phyloP scores from a whole-genome alignment of 2,797 vertebrate species.

The Sebastolobus altivelis region DNA sequence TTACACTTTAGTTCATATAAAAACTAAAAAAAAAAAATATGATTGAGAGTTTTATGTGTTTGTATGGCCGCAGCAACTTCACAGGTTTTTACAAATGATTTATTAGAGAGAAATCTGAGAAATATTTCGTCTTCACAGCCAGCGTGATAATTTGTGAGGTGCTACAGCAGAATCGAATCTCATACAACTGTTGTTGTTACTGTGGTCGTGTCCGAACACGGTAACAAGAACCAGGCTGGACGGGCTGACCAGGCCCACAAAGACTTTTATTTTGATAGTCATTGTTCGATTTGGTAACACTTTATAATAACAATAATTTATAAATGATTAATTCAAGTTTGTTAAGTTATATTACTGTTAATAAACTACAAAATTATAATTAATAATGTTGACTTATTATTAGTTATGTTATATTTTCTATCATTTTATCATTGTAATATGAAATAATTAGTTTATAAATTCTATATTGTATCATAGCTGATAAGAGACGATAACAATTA shows the following conservation, averaged over 20 bases:
- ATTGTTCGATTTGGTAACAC: not conserved
- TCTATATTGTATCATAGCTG: too few species aligned
- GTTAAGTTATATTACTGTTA: too few species aligned
- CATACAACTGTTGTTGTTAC: slow-evolving; percentile 20
- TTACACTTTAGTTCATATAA: not conserved
- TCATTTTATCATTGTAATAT: too few species aligned
- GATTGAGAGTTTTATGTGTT: not conserved
- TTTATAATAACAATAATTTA: too few species aligned
- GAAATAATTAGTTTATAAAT: too few species aligned
- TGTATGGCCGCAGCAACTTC: not conserved
- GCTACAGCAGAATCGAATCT: slow-evolving; percentile 39
- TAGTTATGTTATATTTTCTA: too few species aligned
- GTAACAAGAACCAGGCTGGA: slow-evolving; percentile 6
- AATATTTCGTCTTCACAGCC: slow-evolving; percentile 43
- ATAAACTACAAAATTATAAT: too few species aligned
- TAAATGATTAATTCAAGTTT: rapidly evolving
- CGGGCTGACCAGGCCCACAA: not conserved
- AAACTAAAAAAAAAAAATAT: not conserved
- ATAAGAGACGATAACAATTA: too few species aligned
- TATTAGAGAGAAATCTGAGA: slow-evolving; percentile 33
- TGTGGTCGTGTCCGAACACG: not conserved
- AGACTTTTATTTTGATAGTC: slow-evolving; percentile 1
- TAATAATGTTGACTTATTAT: too few species aligned
- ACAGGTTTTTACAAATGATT: slow-evolving; percentile 32
- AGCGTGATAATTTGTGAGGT: slow-evolving; percentile 60